Evolutionary conservation across 1,140 invertebrate species (phyloP), one percentile per base, ranked within the genome.

Genomic region (Panagrolaimus sp.): DNA sequence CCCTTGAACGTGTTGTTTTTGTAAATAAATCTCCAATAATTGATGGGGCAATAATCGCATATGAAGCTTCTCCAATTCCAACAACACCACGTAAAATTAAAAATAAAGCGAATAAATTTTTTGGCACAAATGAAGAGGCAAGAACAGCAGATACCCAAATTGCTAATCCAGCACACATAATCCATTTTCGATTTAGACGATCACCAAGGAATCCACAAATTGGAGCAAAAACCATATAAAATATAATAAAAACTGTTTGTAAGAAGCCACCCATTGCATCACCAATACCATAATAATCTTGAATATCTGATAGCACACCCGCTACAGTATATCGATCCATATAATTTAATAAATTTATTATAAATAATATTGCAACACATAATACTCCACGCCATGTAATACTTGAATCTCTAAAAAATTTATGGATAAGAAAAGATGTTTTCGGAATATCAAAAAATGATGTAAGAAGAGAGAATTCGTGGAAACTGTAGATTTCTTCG

Each of bases 41-140:
- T 24, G 96, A 98, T 0, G 96, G 96, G 0, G 96, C 95, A 73
- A 99, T 96, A 2, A 95, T 98, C 0, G 95, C 97, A 85, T 98
- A 98, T 73, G 80, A 83, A 0, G 96, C 96, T 87, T 98, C 96
- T 32, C 96, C 96, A 76, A 98, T 90, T 12, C 96, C 96, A 63
- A 99, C 96, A 65, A 96, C 82, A 1, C 90, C 90, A 63, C 96
- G 88, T 80, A 95, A 90, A n/a, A 92, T 82, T 6, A 96, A 86
- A 84, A 99, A 98, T 84, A 87, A 86, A 24, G 83, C 84, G 77
- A 88, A 93, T 43, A 26, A 28, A 32, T 76, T 43, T 45, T 24
- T 14, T 6, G 28, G 46, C 87, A 97, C 90, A 85, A 90, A 96
- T 7, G 94, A 97, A 2, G 94, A 93, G 43, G 90, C 72, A 7